These are phyloP conservation scores for Corythaixoides concolor DNA, from an alignment of 2,113 vertebrate genomes.

Conservation along the genomic window DNA sequence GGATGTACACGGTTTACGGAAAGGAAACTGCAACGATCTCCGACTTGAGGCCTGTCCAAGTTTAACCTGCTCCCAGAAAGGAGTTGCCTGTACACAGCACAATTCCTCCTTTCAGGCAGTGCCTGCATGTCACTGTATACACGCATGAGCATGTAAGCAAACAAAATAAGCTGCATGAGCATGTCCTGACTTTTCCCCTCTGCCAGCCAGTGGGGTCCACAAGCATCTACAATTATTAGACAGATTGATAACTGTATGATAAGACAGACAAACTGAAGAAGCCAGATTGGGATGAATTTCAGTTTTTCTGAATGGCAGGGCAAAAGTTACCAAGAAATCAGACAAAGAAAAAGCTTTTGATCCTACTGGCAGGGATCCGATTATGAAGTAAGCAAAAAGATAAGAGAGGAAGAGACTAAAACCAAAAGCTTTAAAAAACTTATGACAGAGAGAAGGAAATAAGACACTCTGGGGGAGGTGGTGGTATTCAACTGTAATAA, in stretches of 20 bases:
- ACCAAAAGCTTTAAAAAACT: background rate
- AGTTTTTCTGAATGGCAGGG: background rate
- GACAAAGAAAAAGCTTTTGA: background rate
- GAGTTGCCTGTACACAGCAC: background rate
- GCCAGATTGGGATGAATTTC: background rate
- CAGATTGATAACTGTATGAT: background rate
- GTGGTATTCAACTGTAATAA: background rate
- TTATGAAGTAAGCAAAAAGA: background rate
- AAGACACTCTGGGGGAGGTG: background rate
- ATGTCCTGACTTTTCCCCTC: background rate
- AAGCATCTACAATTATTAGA: background rate
- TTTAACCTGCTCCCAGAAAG: background rate
- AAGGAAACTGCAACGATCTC: background rate
- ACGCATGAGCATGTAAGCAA: background rate
- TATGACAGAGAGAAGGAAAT: background rate
- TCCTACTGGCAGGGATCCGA: background rate
- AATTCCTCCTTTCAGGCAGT: background rate
- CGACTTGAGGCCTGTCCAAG: background rate
- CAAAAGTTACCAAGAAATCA: background rate
- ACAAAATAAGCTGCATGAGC: background rate
- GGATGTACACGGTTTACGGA: background rate
- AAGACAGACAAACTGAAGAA: background rate
- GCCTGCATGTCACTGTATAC: background rate
- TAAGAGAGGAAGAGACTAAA: background rate
- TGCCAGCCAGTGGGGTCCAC: background rate